Evolutionary conservation across 2,113 vertebrate genomes (phyloP).

Genomic region (Spermophilus dauricus): DNA sequence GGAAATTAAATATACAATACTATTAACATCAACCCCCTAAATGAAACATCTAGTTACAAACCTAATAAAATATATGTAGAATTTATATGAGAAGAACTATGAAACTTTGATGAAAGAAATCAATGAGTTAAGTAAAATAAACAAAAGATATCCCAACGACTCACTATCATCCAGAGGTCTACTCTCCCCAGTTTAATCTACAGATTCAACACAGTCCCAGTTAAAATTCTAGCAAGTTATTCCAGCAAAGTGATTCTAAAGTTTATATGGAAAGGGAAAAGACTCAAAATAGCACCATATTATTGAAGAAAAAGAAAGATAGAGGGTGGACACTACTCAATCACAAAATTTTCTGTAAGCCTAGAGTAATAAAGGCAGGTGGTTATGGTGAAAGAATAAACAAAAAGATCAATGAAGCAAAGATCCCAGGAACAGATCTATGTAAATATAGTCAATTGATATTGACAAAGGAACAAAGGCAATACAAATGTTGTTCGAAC

Average conservation of each 20-base stretch:
- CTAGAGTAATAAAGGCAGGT: background rate
- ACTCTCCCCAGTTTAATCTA: background rate
- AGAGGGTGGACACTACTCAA: background rate
- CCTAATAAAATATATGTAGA: background rate
- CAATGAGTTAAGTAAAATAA: background rate
- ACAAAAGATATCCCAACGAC: background rate
- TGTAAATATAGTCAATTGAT: background rate
- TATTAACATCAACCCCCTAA: background rate
- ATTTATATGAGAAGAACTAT: background rate
- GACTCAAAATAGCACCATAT: background rate
- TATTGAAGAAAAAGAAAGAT: background rate
- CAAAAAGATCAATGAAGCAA: background rate
- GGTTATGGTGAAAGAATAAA: background rate
- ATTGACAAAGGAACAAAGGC: background rate
- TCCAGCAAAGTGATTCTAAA: background rate
- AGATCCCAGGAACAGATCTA: background rate
- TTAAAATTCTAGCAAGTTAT: background rate
- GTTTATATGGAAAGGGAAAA: background rate
- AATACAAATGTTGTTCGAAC: background rate
- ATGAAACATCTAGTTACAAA: background rate
- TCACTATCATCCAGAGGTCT: background rate
- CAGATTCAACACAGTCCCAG: background rate
- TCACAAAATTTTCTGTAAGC: background rate
- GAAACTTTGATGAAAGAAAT: background rate
- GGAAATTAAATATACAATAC: background rate